These are phyloP conservation scores for Betta splendens DNA, from an alignment of 2,797 vertebrate species.

Conservation along the genomic window DNA sequence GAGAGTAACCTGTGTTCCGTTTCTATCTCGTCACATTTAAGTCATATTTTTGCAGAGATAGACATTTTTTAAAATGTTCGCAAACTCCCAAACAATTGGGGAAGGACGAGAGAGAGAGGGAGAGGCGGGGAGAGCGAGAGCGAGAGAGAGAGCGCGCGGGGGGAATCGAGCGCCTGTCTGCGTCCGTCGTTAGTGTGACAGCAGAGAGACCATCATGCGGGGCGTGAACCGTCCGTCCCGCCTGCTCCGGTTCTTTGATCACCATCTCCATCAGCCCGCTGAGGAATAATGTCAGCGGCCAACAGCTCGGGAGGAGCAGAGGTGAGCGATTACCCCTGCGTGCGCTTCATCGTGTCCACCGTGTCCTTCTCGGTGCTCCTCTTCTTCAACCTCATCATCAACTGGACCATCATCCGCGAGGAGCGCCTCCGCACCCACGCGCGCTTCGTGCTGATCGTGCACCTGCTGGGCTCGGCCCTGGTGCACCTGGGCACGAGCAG, in stretches of 20 bases:
- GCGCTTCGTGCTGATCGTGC: conserved; percentile 81
- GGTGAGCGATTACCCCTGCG: conserved; percentile 49
- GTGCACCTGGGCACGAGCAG: conserved; percentile 75
- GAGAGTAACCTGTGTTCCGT: no score
- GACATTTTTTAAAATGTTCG: no score
- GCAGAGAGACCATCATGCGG: conserved; percentile 57
- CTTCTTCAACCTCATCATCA: conserved; percentile 82
- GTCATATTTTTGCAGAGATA: no score
- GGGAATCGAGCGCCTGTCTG: neutral
- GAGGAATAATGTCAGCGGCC: conserved; percentile 52
- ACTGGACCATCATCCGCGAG: conserved; percentile 77
- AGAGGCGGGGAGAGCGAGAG: conserved; percentile 4
- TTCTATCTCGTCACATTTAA: no score
- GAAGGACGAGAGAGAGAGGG: conserved; percentile 1
- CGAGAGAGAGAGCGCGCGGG: neutral
- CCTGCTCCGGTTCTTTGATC: conserved; percentile 1
- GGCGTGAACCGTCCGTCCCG: neutral
- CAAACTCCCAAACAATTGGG: no score
- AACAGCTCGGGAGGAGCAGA: conserved; percentile 1
- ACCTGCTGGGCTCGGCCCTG: conserved; percentile 78
- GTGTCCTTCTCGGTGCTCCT: conserved; percentile 75
- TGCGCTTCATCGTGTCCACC: conserved; percentile 78
- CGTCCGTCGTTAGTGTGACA: conserved; percentile 35
- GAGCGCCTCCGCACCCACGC: conserved; percentile 72
- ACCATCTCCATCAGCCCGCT: neutral